Base-by-base conservation (phyloP, 92 coral and sea anemone species). In the Siderastrea radians region DNA sequence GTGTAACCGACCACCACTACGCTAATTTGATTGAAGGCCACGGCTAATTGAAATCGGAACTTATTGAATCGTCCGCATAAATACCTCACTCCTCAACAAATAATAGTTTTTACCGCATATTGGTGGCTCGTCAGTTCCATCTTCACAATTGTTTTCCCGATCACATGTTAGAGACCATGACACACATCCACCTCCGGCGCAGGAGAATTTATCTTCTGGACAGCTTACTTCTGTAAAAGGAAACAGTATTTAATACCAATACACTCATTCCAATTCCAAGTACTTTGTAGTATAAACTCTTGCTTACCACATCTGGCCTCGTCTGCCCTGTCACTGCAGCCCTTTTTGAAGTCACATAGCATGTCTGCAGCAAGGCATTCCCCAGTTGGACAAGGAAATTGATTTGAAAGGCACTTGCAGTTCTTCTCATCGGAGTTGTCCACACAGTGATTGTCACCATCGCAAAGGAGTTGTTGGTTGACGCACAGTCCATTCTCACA, bases 401-500 rank as follows among this genome's bases (percentile, higher is more conserved):
- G 79, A 68, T 17, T 91, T 2, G 90, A 19, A 6, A 87, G 67
- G 83, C 96, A 95, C 11, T 61, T 89, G 61, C 95, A 92, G 45
- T 86, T 78, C 60, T 53, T 70, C 71, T 95, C 98, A 77, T 95
- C 98, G 6, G 98, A 95, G 53, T 74, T 91, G 81, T 96, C 99
- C 19, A 83, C 57, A 47, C 99, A 96, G 50, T 84, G 93, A 1
- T 58, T 54, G 62, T 96, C 99, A 11, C 96, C 92, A 80, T 96
- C 97, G 57, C 99, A 96, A 11, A 84, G 90, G 19, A 87, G 82
- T 15, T 86, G 94, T 71, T 85, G 75, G 61, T 80, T 92, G 26
- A 97, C 90, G 54, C 99, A 97, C n/a, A 82, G 93, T 44, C 99
- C 98, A 60, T 95, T 97, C 48, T 89, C 86, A 76, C 99, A 96